A percentile compares a stretch with the other conserved stretches of the same genome.
phyloP scores from a whole-genome alignment of 2,797 vertebrate genomes.

The Lithobates pipiens region DNA sequence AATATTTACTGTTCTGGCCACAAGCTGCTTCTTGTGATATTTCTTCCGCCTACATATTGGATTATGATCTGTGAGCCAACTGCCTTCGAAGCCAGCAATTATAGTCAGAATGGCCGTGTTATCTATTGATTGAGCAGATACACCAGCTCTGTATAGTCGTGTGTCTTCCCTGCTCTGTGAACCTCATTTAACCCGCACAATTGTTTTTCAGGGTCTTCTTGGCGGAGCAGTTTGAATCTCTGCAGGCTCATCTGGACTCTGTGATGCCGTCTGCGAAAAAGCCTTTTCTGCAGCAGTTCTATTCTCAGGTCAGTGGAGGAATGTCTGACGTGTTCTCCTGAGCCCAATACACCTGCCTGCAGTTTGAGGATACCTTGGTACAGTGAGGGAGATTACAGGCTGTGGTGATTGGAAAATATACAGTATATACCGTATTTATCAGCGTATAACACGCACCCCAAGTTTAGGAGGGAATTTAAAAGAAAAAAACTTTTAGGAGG shows the following conservation, averaged over 20 bases:
- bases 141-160: not conserved
- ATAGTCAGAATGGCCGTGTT: not conserved
- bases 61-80: not conserved
- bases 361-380: no score
- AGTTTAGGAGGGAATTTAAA: no score
- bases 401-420: no score
- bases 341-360: not conserved
- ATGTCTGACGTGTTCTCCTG: not conserved
- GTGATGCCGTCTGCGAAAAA: slow-evolving; percentile 99
- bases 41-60: not conserved
- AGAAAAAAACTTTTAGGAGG: no score
- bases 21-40: not conserved
- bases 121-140: not conserved
- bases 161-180: not conserved
- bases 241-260: slow-evolving; percentile 93
- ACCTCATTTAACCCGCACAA: not conserved
- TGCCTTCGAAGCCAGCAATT: not conserved
- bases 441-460: no score
- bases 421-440: no score
- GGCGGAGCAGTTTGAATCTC: slow-evolving; percentile 96
- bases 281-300: slow-evolving; percentile 98
- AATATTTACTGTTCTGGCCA: not conserved
- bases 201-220: slow-evolving; percentile 88
- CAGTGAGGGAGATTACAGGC: no score
- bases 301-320: slow-evolving; percentile 89